A percentile compares a stretch with the other conserved stretches of the same genome.
phyloP scores from a whole-genome alignment of 2,888 invertebrate species.

The Pseudococcus viburni region DNA sequence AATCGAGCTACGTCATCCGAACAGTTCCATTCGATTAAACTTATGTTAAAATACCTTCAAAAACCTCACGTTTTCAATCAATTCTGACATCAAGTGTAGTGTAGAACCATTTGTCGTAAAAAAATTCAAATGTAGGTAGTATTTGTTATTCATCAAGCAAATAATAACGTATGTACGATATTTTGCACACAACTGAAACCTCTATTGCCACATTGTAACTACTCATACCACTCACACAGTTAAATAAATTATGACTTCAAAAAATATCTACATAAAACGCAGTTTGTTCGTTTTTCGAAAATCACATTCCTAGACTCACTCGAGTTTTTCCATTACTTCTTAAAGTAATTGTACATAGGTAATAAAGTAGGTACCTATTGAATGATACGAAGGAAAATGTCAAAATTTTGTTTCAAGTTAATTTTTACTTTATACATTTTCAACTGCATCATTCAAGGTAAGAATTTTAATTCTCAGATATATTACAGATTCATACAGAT shows the following conservation, averaged over 20 bases:
- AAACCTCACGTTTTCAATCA: no score
- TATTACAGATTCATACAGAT: no score
- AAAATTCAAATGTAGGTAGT: no score
- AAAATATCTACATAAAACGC: neutral
- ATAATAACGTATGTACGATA: no score
- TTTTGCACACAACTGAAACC: no score
- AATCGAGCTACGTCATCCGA: no score
- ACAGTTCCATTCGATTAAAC: no score
- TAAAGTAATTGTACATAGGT: neutral
- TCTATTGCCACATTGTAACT: no score
- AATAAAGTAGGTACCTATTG: neutral
- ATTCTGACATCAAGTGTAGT: no score
- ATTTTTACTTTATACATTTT: neutral
- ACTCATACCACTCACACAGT: neutral
- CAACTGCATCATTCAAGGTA: neutral
- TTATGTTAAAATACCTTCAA: no score
- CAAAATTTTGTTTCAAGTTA: neutral
- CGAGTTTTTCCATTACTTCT: neutral
- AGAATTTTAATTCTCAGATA: neutral
- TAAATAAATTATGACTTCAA: neutral
- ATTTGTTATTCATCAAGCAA: no score
- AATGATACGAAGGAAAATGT: neutral
- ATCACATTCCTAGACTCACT: neutral
- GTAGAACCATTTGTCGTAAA: no score
- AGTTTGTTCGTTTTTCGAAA: neutral